phyloP scores from a whole-genome alignment of 2,888 invertebrate species.

The Sesamia inferens region DNA sequence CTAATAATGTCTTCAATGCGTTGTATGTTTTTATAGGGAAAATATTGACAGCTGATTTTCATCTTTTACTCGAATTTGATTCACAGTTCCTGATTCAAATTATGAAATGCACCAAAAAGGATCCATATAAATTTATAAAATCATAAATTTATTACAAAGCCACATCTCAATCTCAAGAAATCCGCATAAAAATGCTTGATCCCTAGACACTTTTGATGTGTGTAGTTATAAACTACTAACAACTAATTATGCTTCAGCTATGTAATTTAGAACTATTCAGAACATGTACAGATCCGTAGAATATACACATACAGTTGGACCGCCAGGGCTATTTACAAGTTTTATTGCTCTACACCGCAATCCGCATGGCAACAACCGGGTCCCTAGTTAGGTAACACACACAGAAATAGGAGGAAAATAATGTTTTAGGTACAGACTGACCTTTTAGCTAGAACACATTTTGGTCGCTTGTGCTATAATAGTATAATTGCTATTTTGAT shows the following conservation, averaged over 20 bases:
- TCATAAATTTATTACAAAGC: no score
- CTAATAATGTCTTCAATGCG: no score
- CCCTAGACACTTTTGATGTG: no score
- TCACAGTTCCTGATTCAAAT: no score
- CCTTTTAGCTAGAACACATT: background rate
- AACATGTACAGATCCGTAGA: background rate
- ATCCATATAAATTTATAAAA: no score
- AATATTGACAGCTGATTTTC: no score
- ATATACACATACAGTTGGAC: background rate
- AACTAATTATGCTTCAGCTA: background rate
- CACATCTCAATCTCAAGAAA: no score
- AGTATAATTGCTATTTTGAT: background rate
- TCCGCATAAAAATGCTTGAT: no score
- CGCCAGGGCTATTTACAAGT: slow-evolving; percentile 27
- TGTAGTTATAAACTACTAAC: background rate
- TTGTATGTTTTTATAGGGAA: no score
- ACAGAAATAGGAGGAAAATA: background rate
- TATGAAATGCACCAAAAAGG: no score
- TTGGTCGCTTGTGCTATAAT: background rate
- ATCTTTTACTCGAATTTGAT: no score
- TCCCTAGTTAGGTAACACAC: slow-evolving; percentile 2
- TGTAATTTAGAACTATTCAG: background rate
- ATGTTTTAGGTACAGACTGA: background rate
- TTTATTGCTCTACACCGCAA: slow-evolving; percentile 35
- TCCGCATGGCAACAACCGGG: slow-evolving; percentile 18